Percentiles rank a stretch among this genome's conserved stretches.
Evolutionary conservation across 1,140 invertebrate species (phyloP).

Genomic region (Triops longicaudatus): DNA sequence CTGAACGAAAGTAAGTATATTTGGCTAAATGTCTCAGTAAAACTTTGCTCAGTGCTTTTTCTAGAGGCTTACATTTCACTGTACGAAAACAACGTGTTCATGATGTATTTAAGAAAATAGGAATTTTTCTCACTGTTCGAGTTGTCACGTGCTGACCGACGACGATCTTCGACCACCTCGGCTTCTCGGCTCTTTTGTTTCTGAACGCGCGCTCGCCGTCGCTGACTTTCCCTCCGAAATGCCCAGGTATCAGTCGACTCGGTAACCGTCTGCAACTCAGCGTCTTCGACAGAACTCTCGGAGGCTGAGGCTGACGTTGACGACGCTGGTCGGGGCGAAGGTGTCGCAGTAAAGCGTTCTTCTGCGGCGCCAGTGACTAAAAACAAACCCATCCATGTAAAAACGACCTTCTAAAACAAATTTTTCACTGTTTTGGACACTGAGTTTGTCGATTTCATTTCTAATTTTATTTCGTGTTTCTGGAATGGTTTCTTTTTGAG

Average conservation of each 20-base stretch:
- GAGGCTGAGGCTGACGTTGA: conserved; percentile 29
- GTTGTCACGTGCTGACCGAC: neutral
- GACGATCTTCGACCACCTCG: neutral
- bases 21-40: no score
- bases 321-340: neutral
- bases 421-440: neutral
- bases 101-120: no score
- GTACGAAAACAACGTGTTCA: no score
- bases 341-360: neutral
- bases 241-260: neutral
- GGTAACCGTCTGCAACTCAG: conserved; percentile 22
- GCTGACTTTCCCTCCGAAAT: neutral
- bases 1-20: neutral
- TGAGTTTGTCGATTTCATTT: no score
- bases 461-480: no score
- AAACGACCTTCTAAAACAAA: neutral
- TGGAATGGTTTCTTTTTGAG: no score
- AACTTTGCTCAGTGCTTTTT: no score
- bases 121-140: neutral
- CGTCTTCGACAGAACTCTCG: conserved; percentile 31
- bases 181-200: neutral
- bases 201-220: neutral
- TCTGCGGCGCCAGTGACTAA: neutral
- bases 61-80: no score
- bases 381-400: neutral